Percentiles rank a stretch among this genome's conserved stretches.
phyloP scores from a whole-genome alignment of 2,113 vertebrate genomes.

The Gnathonemus echidnorhynchus region DNA sequence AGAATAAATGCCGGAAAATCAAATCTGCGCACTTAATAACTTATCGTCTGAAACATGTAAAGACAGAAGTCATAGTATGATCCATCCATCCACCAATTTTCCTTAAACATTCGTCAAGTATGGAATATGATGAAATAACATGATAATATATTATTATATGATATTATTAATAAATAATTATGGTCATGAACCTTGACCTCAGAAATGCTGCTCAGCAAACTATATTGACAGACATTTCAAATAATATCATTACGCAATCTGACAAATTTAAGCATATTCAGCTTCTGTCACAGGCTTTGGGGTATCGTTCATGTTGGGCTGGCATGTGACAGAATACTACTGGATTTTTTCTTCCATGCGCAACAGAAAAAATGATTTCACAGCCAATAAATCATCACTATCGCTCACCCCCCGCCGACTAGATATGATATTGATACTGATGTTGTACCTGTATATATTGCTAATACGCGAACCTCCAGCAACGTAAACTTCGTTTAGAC shows the following conservation, averaged over 20 bases:
- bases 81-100: not conserved
- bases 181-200: not conserved
- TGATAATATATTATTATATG: not conserved
- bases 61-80: not conserved
- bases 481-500: not conserved
- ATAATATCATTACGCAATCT: not conserved
- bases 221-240: not conserved
- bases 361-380: not conserved
- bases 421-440: not conserved
- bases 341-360: not conserved
- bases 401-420: not conserved
- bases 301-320: not conserved
- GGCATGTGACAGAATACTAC: no score
- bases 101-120: not conserved
- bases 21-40: not conserved
- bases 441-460: not conserved
- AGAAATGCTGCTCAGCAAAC: not conserved
- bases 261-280: not conserved
- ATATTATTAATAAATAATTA: not conserved
- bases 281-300: not conserved
- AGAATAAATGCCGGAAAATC: not conserved
- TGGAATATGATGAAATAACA: not conserved
- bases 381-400: not conserved
- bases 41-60: not conserved
- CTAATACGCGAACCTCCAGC: not conserved